A percentile compares a stretch with the other conserved stretches of the same genome.
Evolutionary conservation across 1,140 invertebrate genomes (phyloP).

Genomic region (Dysdera silvatica): DNA sequence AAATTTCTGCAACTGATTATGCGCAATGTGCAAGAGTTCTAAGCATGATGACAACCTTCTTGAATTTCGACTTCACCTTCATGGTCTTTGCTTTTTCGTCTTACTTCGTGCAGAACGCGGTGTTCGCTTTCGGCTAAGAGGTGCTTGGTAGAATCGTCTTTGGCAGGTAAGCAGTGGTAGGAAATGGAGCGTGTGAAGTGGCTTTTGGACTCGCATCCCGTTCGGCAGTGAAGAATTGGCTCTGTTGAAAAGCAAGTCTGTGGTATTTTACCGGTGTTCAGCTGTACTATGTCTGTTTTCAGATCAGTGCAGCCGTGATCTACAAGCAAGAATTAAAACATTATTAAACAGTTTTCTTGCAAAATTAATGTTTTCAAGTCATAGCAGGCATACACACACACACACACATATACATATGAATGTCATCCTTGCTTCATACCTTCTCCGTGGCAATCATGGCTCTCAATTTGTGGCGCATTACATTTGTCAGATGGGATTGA

Average conservation of each 20-base stretch:
- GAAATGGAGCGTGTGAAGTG: neutral
- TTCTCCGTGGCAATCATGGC: conserved; percentile 1
- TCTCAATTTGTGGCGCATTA: conserved; percentile 10
- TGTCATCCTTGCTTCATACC: neutral
- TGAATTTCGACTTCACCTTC: conserved; percentile 13
- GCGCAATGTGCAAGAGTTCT: no score
- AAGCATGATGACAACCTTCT: conserved; percentile 8
- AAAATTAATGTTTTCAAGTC: no score
- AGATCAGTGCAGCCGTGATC: conserved; percentile 7
- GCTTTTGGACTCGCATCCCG: conserved; percentile 6
- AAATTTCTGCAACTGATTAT: no score
- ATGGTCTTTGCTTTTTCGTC: conserved; percentile 19
- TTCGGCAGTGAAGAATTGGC: conserved; percentile 6
- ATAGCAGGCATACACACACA: no score
- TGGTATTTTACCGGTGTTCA: neutral
- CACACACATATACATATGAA: no score
- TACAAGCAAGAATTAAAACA: neutral
- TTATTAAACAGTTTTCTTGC: no score
- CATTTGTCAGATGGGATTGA: conserved; percentile 24
- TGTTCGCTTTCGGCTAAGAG: neutral
- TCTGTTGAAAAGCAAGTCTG: conserved; percentile 19
- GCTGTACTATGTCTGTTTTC: neutral
- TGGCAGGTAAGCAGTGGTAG: conserved; percentile 21
- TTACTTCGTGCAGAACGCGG: conserved; percentile 17
- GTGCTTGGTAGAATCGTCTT: conserved; percentile 13